A percentile compares a stretch with the other conserved stretches of the same genome.
These are phyloP conservation scores for Ciona savignyi DNA, from an alignment of 23 tunicate genomes.

Conservation along the genomic window DNA sequence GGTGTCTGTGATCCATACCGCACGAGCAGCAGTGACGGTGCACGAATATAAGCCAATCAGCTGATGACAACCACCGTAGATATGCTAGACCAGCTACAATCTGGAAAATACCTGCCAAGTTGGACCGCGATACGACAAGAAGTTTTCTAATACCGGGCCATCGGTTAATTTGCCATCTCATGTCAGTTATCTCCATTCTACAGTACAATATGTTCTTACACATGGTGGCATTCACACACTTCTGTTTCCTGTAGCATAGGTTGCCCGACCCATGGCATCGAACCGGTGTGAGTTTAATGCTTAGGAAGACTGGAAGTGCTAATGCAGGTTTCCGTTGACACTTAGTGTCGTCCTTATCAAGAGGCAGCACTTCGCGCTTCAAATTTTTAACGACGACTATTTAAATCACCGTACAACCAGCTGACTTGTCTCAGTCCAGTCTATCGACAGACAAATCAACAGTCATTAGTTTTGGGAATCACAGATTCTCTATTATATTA, in stretches of 20 bases:
- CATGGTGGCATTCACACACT: not conserved
- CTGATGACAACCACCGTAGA: not conserved
- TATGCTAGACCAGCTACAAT: not conserved
- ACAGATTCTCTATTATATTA: too few relatives aligned
- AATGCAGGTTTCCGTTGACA: conserved; percentile 1
- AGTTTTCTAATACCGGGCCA: not conserved
- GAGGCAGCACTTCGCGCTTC: not conserved
- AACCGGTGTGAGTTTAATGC: not conserved
- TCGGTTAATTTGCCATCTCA: not conserved
- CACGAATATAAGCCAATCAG: not conserved
- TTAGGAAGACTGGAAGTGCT: not conserved
- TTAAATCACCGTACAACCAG: not conserved
- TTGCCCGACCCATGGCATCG: not conserved
- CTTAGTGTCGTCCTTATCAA: not conserved
- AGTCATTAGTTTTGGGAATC: too few relatives aligned
- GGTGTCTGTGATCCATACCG: not conserved
- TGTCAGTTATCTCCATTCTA: not conserved
- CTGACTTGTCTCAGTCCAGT: not conserved
- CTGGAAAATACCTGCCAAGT: not conserved
- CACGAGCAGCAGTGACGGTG: not conserved
- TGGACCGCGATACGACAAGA: conserved; percentile 1
- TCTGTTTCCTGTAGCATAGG: not conserved
- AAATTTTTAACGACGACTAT: not conserved
- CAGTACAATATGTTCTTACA: not conserved
- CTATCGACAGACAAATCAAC: too few relatives aligned